A percentile compares a stretch with the other conserved stretches of the same genome.
These are phyloP conservation scores for Acinonyx jubatus DNA, from an alignment of 2,113 vertebrate genomes.

Conservation along the genomic window DNA sequence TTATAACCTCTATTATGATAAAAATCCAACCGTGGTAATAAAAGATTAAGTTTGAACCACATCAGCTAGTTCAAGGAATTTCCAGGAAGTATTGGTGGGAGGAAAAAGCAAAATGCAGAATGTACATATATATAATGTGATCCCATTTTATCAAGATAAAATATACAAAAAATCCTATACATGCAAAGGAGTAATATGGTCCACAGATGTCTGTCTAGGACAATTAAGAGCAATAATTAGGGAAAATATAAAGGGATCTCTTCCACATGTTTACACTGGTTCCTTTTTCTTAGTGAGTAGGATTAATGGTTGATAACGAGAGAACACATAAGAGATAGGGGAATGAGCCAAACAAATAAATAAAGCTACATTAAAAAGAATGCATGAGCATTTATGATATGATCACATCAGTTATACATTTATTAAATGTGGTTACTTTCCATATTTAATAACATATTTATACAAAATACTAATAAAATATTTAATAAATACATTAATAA, in stretches of 20 bases:
- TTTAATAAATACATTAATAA: not conserved
- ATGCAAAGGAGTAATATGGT: not conserved
- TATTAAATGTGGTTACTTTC: not conserved
- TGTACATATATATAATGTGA: not conserved
- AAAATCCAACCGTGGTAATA: not conserved
- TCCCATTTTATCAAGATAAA: not conserved
- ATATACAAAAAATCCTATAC: not conserved
- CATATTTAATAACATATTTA: not conserved
- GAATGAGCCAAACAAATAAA: not conserved
- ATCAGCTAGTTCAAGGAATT: not conserved
- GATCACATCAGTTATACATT: not conserved
- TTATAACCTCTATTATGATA: not conserved
- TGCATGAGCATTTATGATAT: not conserved
- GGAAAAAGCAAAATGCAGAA: not conserved
- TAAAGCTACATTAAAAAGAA: not conserved
- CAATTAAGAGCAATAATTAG: not conserved
- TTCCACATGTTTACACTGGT: not conserved
- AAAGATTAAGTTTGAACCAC: slow-evolving; percentile 8
- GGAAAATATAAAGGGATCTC: not conserved
- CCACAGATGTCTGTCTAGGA: not conserved
- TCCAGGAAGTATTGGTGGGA: not conserved
- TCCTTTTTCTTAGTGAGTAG: not conserved
- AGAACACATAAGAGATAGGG: not conserved
- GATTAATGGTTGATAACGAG: not conserved
- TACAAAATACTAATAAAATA: not conserved